phyloP scores from a whole-genome alignment of 1,140 invertebrate genomes.

The Dolichoris vasculosae region DNA sequence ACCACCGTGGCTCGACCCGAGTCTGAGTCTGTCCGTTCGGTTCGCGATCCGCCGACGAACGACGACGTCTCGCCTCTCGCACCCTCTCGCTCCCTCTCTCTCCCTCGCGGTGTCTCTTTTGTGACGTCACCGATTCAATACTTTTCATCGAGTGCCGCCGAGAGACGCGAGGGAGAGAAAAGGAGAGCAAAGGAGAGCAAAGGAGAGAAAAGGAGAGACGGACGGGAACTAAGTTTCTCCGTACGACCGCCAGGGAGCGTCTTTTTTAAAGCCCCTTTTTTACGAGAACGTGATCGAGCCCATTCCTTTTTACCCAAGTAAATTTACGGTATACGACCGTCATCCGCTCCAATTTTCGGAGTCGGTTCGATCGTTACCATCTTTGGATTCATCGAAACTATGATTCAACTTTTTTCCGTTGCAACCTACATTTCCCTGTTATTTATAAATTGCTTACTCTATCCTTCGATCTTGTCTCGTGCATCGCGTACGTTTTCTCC shows the following conservation, averaged over 20 bases:
- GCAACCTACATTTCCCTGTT: too few relatives aligned
- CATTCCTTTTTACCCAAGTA: not conserved
- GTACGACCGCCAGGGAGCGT: slow-evolving; percentile 45
- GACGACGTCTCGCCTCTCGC: not conserved
- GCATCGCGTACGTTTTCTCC: too few relatives aligned
- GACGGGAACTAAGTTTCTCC: not conserved
- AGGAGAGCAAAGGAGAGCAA: not conserved
- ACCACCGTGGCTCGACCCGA: not conserved
- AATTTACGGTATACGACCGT: not conserved
- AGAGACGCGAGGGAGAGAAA: not conserved
- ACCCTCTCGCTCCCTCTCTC: slow-evolving; percentile 56
- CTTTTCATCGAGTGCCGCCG: slow-evolving; percentile 61
- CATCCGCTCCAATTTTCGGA: too few relatives aligned
- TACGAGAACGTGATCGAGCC: not conserved
- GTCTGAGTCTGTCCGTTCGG: not conserved
- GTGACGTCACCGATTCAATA: slow-evolving; percentile 75
- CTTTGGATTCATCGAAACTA: too few relatives aligned
- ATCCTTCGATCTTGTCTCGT: too few relatives aligned
- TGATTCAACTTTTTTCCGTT: too few relatives aligned
- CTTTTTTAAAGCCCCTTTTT: slow-evolving; percentile 33
- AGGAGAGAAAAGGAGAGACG: not conserved
- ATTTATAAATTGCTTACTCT: too few relatives aligned
- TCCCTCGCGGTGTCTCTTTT: slow-evolving; percentile 73
- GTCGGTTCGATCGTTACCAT: too few relatives aligned
- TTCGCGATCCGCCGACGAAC: too few relatives aligned